Percentiles rank a stretch among this genome's conserved stretches.
phyloP scores from a whole-genome alignment of 2,113 vertebrate species.

The Xyliphius kryptos region DNA sequence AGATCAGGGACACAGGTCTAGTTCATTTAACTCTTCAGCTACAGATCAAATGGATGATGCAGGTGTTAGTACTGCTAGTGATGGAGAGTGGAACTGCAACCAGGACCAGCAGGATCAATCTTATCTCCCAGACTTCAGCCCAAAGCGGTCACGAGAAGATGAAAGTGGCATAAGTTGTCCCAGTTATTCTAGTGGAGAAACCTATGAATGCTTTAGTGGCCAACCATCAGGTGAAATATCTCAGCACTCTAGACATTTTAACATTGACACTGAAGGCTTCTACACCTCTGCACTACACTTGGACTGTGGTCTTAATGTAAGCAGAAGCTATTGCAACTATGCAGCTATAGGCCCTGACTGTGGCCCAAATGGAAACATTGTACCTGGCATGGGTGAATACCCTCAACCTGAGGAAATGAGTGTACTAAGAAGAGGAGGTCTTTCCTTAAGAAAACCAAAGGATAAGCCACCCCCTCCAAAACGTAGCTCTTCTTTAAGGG shows the following conservation, averaged over 20 bases:
- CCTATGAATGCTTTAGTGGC: slow-evolving; percentile 80
- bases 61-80: slow-evolving; percentile 88
- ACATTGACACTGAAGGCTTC: slow-evolving; percentile 82
- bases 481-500: slow-evolving; percentile 88
- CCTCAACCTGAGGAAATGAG: slow-evolving; percentile 75
- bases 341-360: slow-evolving; percentile 76
- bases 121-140: slow-evolving; percentile 78
- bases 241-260: slow-evolving; percentile 79
- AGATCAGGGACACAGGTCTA: slow-evolving; percentile 80
- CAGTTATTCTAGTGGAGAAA: slow-evolving; percentile 79
- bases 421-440: slow-evolving; percentile 75
- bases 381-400: slow-evolving; percentile 67
- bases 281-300: slow-evolving; percentile 95
- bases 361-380: slow-evolving; percentile 67
- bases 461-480: slow-evolving; percentile 95
- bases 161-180: slow-evolving; percentile 66
- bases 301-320: slow-evolving; percentile 84
- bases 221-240: slow-evolving; percentile 75
- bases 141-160: slow-evolving; percentile 71
- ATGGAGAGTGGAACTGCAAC: slow-evolving; percentile 93
- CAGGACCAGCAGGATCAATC: slow-evolving; percentile 84
- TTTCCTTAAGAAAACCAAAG: slow-evolving; percentile 93
- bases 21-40: slow-evolving; percentile 92
- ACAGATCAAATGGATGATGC: slow-evolving; percentile 90
- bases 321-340: slow-evolving; percentile 88